A percentile compares a stretch with the other conserved stretches of the same genome.
Evolutionary conservation across 1,140 invertebrate species (phyloP).

Genomic region (Macrotrachela quadricornifera): DNA sequence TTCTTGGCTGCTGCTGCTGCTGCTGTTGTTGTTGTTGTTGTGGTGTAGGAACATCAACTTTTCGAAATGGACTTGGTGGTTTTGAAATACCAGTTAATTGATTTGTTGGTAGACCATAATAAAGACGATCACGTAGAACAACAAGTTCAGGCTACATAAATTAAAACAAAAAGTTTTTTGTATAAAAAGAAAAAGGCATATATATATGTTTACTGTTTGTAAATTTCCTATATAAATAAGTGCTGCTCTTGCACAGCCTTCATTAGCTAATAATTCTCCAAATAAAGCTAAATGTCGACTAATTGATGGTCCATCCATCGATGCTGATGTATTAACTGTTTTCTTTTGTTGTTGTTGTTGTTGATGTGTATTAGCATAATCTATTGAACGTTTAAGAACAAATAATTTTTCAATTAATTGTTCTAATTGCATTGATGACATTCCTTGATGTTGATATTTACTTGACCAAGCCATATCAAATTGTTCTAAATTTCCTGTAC

Average conservation of each 20-base stretch:
- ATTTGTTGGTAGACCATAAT: slow-evolving; percentile 39
- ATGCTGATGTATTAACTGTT: too few species aligned
- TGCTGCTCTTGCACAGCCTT: too few species aligned
- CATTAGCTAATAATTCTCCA: too few species aligned
- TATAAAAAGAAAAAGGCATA: too few species aligned
- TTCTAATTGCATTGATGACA: slow-evolving; percentile 32
- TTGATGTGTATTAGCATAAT: background rate
- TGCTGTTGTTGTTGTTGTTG: slow-evolving; percentile 11
- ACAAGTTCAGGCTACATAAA: too few species aligned
- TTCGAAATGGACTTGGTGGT: slow-evolving; percentile 17
- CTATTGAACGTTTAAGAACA: slow-evolving; percentile 33
- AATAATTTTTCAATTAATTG: slow-evolving; percentile 58
- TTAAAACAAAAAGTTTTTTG: too few species aligned
- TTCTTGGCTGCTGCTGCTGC: background rate
- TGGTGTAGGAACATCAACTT: slow-evolving; percentile 12
- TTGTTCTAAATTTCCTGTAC: slow-evolving; percentile 55
- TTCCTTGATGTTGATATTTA: background rate
- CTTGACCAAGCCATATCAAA: slow-evolving; percentile 32
- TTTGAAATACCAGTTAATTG: slow-evolving; percentile 5
- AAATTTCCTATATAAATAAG: too few species aligned
- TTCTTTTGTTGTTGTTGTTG: background rate
- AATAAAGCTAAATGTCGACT: too few species aligned
- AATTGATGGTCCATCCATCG: too few species aligned
- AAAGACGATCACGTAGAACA: slow-evolving; percentile 35
- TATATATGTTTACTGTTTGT: too few species aligned